Conservation (phyloP, 2,888 invertebrate genomes). For the Meteorus colon region DNA sequence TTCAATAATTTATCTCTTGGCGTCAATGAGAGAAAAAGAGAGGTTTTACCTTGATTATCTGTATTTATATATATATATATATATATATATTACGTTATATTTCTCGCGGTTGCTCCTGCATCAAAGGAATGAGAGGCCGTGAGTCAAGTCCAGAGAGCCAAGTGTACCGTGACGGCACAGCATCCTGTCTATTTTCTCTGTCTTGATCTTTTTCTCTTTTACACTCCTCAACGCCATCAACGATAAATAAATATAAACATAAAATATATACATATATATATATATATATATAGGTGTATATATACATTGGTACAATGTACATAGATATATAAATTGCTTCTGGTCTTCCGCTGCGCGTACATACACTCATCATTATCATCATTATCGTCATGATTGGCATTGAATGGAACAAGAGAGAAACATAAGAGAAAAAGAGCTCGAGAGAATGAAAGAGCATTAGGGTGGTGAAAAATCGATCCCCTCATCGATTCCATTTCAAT, state of each 20-base stretch:
- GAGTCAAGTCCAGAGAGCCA: slow-evolving; percentile 56
- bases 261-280: slow-evolving; percentile 12
- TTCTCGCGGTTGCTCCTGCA: slow-evolving; percentile 31
- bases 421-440: not conserved
- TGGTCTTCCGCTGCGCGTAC: slow-evolving; percentile 51
- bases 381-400: slow-evolving; percentile 43
- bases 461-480: not conserved
- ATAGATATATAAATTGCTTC: slow-evolving; percentile 46
- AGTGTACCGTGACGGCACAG: slow-evolving; percentile 66
- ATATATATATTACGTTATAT: not conserved
- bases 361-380: slow-evolving; percentile 39
- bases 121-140: slow-evolving; percentile 48
- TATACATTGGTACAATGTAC: slow-evolving; percentile 3
- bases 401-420: not conserved
- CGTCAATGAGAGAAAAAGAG: no score
- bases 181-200: slow-evolving; percentile 53
- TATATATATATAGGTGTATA: slow-evolving; percentile 14
- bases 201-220: slow-evolving; percentile 12
- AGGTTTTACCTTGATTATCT: slow-evolving; percentile 43
- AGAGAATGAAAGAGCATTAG: not conserved
- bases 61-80: slow-evolving; percentile 41
- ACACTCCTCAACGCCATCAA: slow-evolving; percentile 29
- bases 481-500: slow-evolving; percentile 16
- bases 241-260: slow-evolving; percentile 21
- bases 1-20: no score